These are phyloP conservation scores for Pachydiplax longipennis DNA, from an alignment of 2,888 invertebrate species.

Conservation along the genomic window DNA sequence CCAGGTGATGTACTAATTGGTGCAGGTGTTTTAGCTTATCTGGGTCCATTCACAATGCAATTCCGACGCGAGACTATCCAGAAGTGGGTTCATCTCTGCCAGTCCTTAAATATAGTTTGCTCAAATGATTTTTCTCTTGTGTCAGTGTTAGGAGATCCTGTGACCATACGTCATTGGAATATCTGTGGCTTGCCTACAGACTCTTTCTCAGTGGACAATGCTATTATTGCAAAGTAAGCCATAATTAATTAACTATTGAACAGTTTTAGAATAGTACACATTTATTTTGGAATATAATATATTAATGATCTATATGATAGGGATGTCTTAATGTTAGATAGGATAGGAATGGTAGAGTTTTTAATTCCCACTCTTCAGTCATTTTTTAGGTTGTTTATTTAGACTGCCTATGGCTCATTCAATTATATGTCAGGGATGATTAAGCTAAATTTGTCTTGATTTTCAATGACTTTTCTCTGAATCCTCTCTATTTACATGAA, in stretches of 20 bases:
- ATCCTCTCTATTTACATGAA: too few species aligned
- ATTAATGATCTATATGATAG: too few species aligned
- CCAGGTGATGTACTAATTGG: constrained; percentile 88
- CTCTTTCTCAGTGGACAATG: constrained; percentile 89
- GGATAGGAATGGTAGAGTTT: too few species aligned
- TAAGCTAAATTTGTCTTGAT: too few species aligned
- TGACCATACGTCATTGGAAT: constrained; percentile 89
- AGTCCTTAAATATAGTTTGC: constrained; percentile 76
- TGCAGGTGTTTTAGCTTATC: constrained; percentile 88
- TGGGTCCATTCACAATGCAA: constrained; percentile 85
- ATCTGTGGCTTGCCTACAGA: constrained; percentile 89
- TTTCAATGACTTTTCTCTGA: too few species aligned
- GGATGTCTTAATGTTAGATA: too few species aligned
- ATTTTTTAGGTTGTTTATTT: background rate
- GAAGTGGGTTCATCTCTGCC: constrained; percentile 77
- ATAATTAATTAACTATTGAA: background rate
- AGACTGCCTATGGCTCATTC: too few species aligned
- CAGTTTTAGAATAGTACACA: background rate
- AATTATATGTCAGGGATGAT: too few species aligned
- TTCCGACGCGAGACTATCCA: constrained; percentile 74
- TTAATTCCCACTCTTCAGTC: too few species aligned
- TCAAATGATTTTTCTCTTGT: constrained; percentile 79
- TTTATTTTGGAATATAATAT: too few species aligned
- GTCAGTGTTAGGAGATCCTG: constrained; percentile 82
- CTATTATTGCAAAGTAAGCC: constrained; percentile 86